Evolutionary conservation across 2,113 vertebrate genomes (phyloP).

Genomic region (Erinaceus europaeus): DNA sequence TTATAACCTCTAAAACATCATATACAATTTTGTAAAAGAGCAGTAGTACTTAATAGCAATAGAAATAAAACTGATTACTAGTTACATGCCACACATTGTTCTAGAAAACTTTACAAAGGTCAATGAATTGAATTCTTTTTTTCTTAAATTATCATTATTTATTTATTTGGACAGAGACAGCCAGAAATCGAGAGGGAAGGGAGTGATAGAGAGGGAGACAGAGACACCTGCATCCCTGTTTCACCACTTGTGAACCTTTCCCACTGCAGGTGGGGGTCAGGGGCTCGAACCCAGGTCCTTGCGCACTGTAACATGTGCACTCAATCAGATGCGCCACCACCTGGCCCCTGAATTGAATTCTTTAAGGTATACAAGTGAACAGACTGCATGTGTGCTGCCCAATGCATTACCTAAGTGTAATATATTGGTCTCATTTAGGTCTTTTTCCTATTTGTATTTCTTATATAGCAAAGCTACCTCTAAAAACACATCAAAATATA

Average conservation of each 20-base stretch:
- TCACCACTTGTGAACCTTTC: too few species aligned
- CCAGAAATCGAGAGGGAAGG: too few species aligned
- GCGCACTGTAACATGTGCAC: too few species aligned
- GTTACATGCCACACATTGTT: not conserved
- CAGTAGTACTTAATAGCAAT: not conserved
- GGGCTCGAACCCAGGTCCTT: too few species aligned
- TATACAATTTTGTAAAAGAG: not conserved
- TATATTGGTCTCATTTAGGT: not conserved
- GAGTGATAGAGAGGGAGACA: too few species aligned
- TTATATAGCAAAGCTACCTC: slow-evolving; percentile 7
- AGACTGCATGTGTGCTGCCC: too few species aligned
- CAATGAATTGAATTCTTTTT: slow-evolving; percentile 1
- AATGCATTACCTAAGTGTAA: not conserved
- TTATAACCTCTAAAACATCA: not conserved
- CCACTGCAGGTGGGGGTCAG: too few species aligned
- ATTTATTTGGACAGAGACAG: too few species aligned
- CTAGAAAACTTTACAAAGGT: not conserved
- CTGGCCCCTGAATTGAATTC: too few species aligned
- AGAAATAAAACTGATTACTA: not conserved
- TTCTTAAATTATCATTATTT: not conserved
- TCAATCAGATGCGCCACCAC: too few species aligned
- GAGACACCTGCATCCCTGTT: too few species aligned
- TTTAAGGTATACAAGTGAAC: too few species aligned
- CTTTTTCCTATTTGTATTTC: not conserved
- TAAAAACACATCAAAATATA: slow-evolving; percentile 28